Conservation (phyloP, 2,113 vertebrate species). For the Chrysemys picta region DNA sequence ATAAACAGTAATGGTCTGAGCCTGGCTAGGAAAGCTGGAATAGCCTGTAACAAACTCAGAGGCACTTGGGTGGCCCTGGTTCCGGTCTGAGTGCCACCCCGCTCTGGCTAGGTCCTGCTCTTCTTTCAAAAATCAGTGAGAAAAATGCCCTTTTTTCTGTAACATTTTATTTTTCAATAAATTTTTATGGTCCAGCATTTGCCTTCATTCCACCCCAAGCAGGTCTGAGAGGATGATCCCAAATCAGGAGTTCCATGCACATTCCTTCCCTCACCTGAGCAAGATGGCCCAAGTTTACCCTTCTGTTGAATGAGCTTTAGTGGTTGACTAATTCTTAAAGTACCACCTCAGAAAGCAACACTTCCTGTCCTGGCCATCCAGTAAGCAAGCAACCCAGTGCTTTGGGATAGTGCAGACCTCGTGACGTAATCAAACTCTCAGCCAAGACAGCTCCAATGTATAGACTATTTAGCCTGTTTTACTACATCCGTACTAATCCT, state of each 20-base stretch:
- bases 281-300: not conserved
- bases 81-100: conserved; percentile 16
- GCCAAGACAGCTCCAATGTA: not conserved
- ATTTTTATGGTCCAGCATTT: not conserved
- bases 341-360: not conserved
- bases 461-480: not conserved
- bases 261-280: not conserved
- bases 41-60: conserved; percentile 20
- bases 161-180: not conserved
- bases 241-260: not conserved
- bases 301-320: not conserved
- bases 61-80: not conserved
- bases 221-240: not conserved
- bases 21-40: conserved; percentile 56
- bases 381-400: not conserved
- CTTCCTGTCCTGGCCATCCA: not conserved
- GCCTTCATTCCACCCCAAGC: not conserved
- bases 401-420: not conserved
- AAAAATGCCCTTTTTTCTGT: not conserved
- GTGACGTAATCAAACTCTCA: not conserved
- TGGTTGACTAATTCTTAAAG: not conserved
- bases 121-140: conserved; percentile 14
- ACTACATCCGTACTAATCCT: not conserved
- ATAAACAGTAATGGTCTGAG: not conserved
- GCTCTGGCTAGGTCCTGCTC: conserved; percentile 35